Base-by-base conservation (phyloP, 2,113 vertebrate species). In the Chlorocebus sabaeus region DNA sequence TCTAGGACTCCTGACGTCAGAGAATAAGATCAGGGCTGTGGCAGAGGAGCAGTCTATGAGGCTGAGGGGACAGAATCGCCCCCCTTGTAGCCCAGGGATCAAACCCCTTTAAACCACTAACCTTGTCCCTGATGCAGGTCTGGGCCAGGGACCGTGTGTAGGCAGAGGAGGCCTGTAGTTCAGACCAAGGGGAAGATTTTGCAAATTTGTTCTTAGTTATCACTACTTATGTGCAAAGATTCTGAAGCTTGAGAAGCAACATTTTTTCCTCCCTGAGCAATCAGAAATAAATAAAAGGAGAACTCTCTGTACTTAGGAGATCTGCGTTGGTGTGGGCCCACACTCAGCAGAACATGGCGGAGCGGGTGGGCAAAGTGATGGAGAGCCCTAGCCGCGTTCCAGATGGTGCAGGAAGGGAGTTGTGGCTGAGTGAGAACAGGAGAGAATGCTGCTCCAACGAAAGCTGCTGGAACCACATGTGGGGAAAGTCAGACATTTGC, bases 211-310 rank as follows among this genome's bases (percentile, higher is more conserved):
- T 91, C 93, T 83, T 17, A 84, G 55, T 70, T 88, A 30, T 68
- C 59, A 61, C 73, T 89, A 18, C 68, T 89, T 73, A 89, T 84
- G 67, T 38, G 35, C 67, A 57, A 92, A 89, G 52, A 40, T 35
- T 72, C 97, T 80, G 16, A 97, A 97, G 82, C n/a, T 86, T 97
- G 50, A 93, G 86, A 87, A 95, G 43, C 43, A 93, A 84, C 72
- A 83, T 52, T 68, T 72, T 87, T 76, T 92, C 85, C 81, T 94
- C 61, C 43, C 81, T 64, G 64, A 97, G 96, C 75, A 9, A 73
- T 92, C 67, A 81, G 95, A 96, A 90, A 95, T 90, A 95, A 97
- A 94, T 67, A 76, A 78, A 93, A 92, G 90, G 30, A 96, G 94
- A 94, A 95, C 92, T 72, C 86, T 87, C 89, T 95, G 96, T 97